Evolutionary conservation across 1,140 invertebrate genomes (phyloP), one percentile per base, ranked within the genome.

Genomic region (Cephus cinctus): DNA sequence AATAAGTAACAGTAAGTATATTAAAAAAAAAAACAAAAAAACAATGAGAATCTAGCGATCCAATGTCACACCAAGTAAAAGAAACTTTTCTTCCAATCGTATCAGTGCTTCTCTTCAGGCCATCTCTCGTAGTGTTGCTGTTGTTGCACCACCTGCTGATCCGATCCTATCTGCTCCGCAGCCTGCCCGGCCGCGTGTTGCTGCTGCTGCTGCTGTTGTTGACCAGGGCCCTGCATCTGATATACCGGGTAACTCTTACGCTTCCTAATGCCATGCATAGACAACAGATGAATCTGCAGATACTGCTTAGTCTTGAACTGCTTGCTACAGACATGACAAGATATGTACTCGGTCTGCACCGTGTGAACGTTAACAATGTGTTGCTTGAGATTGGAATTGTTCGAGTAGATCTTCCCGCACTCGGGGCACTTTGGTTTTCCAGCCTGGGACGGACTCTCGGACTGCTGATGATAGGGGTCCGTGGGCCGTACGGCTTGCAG

Each of bases 351-450:
- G 41, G 81, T 83, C 56, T 80, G 82, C 47, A 83, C 80, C 39
- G 84, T 82, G 74, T 87, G 86, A 54, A 87, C 82, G 74, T 87
- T 87, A 50, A 84, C 81, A 57, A 86, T 83, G 76, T 88, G 86
- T 66, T 88, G 86, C 71, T 85, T 85, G 34, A 87, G 76, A 67
- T 87, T 87, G 54, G 83, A 83, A 57, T 77, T 77, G 45, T 79
- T 80, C 63, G 82, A 84, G 71, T 86, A 86, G 38, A 81, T 80
- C 66, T 84, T 85, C 57, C 82, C 81, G 71, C 84, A 86, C 61
- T 83, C 80, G 25, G 82, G 82, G 69, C 84, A 86, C 56, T 83
- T 81, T 47, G 83, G 83, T 68, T 82, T 84, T 57, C 65, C 65
- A 20, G 62, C 47, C 23, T 54, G 51, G 47, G 40, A 57, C 14